phyloP scores from a whole-genome alignment of 2,113 vertebrate species.

The Dipodomys merriami region DNA sequence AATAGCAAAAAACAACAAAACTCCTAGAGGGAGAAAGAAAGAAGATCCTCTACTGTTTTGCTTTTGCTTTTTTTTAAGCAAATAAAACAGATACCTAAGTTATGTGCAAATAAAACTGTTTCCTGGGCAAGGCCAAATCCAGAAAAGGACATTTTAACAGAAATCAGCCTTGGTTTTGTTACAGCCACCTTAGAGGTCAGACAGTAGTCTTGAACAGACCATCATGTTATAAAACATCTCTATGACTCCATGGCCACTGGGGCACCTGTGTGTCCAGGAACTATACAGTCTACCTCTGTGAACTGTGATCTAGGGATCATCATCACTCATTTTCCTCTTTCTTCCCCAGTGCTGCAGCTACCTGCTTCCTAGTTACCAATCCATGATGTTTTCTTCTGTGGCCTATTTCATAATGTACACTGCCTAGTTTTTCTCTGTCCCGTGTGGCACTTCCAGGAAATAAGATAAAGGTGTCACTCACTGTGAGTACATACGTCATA shows the following conservation, averaged over 20 bases:
- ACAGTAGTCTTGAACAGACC: background rate
- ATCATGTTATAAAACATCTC: background rate
- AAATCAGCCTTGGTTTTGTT: background rate
- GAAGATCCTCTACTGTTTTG: background rate
- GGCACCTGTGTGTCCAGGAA: background rate
- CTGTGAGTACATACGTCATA: background rate
- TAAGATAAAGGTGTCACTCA: background rate
- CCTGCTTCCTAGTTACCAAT: background rate
- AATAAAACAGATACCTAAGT: background rate
- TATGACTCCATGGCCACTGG: conserved; percentile 54
- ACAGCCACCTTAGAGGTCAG: background rate
- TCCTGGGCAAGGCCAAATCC: background rate
- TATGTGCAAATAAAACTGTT: background rate
- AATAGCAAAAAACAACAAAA: too few relatives aligned
- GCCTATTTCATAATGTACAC: background rate
- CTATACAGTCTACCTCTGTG: fast-evolving
- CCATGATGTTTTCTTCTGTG: background rate
- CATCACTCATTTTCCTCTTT: background rate
- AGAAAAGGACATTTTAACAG: background rate
- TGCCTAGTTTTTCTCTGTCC: too few relatives aligned
- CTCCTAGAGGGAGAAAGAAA: background rate
- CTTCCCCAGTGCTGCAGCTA: background rate
- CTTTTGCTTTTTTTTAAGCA: conserved; percentile 45
- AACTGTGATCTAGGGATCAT: too few relatives aligned
- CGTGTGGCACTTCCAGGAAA: background rate